A percentile compares a stretch with the other conserved stretches of the same genome.
Conservation (phyloP, 2,888 invertebrate genomes). For the Pristionchus exspectatus region DNA sequence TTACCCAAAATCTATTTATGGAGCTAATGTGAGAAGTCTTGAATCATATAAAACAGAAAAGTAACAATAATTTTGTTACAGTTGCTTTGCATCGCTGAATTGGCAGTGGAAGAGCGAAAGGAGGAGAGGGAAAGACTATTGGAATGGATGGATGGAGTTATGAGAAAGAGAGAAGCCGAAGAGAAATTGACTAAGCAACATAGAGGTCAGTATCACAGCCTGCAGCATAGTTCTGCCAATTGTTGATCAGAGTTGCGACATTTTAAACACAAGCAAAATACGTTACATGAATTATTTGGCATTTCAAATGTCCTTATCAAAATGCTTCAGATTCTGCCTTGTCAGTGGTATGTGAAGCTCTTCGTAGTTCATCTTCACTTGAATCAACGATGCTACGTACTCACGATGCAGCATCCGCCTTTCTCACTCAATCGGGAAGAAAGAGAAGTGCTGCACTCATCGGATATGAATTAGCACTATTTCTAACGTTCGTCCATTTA, state of each 20-base stretch:
- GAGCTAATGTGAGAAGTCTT: too few relatives aligned
- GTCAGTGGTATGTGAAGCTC: neutral
- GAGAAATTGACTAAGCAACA: conserved; percentile 37
- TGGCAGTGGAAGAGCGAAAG: neutral
- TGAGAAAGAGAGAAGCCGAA: conserved; percentile 18
- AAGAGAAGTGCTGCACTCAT: conserved; percentile 46
- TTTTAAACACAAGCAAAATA: too few relatives aligned
- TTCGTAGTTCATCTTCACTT: conserved; percentile 15
- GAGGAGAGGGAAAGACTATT: conserved; percentile 36
- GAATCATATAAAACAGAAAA: too few relatives aligned
- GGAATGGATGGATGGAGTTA: conserved; percentile 41
- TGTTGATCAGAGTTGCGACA: too few relatives aligned
- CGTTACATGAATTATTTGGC: too few relatives aligned
- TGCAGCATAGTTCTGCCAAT: too few relatives aligned
- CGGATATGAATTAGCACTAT: conserved; percentile 12
- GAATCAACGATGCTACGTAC: conserved; percentile 34
- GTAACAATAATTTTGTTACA: neutral
- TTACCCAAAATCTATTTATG: neutral
- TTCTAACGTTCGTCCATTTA: conserved; percentile 39
- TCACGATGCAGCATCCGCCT: conserved; percentile 55
- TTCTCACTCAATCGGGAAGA: conserved; percentile 43
- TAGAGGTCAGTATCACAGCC: neutral
- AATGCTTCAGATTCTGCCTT: conserved; percentile 23
- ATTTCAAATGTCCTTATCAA: neutral
- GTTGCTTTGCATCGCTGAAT: conserved; percentile 13